Conservation (phyloP, 2,888 invertebrate species). For the Melinaea menophilus region DNA sequence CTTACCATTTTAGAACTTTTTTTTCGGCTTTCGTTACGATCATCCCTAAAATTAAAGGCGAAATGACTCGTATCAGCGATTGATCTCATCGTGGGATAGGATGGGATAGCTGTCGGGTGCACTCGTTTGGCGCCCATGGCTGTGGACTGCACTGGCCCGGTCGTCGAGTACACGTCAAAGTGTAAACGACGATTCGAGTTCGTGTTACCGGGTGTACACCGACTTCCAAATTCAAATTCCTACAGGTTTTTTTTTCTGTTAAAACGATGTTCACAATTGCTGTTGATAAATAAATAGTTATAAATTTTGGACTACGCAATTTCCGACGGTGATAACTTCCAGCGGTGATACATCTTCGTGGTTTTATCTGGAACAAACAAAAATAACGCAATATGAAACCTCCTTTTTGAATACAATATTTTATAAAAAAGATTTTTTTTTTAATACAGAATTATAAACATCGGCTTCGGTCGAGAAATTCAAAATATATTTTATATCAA, state of each 20-base stretch:
- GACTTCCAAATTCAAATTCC: slow-evolving; percentile 33
- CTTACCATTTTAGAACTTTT: slow-evolving; percentile 26
- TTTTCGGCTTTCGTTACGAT: slow-evolving; percentile 19
- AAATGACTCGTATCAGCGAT: slow-evolving; percentile 54
- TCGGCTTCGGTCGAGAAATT: neutral
- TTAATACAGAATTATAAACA: neutral
- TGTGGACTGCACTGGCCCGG: slow-evolving; percentile 61
- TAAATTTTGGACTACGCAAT: slow-evolving; percentile 35
- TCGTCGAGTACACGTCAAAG: slow-evolving; percentile 41
- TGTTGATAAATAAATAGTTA: slow-evolving; percentile 19
- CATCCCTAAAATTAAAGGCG: slow-evolving; percentile 47
- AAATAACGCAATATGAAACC: no score
- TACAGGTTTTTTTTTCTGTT: slow-evolving; percentile 9
- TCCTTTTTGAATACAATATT: no score
- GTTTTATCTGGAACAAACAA: slow-evolving; percentile 30
- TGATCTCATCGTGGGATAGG: slow-evolving; percentile 16
- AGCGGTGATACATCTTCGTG: slow-evolving; percentile 8
- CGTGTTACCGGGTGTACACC: slow-evolving; percentile 56
- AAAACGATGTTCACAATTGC: slow-evolving; percentile 38
- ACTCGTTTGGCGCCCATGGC: slow-evolving; percentile 65
- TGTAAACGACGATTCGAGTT: slow-evolving; percentile 45
- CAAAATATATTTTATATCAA: no score
- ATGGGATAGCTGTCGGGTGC: slow-evolving; percentile 44
- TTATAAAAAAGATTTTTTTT: neutral
- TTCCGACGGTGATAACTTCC: slow-evolving; percentile 30